Conservation (phyloP, 1,140 invertebrate species). For the Drosophila lini region DNA sequence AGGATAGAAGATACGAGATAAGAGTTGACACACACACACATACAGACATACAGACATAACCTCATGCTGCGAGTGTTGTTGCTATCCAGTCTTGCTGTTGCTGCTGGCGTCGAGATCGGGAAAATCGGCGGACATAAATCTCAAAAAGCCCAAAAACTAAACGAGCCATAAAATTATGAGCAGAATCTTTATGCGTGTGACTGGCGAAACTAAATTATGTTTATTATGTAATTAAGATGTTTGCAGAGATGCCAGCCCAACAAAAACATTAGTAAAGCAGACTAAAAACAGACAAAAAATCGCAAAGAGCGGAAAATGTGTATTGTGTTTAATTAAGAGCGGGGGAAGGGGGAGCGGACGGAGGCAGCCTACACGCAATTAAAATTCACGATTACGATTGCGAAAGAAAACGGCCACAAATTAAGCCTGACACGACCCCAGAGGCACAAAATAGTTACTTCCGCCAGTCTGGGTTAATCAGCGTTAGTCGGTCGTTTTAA, state of each 20-base stretch:
- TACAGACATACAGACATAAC: neutral
- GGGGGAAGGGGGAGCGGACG: conserved; percentile 2
- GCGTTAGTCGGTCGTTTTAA: conserved; percentile 36
- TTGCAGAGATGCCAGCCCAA: conserved; percentile 65
- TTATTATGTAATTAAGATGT: conserved; percentile 82
- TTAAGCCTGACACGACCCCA: conserved; percentile 52
- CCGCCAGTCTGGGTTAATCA: conserved; percentile 58
- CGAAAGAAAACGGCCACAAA: conserved; percentile 48
- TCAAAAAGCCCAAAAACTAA: conserved; percentile 66
- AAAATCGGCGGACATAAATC: conserved; percentile 49
- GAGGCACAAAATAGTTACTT: conserved; percentile 72
- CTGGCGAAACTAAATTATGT: conserved; percentile 76
- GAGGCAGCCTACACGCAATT: conserved; percentile 74
- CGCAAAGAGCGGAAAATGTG: conserved; percentile 78
- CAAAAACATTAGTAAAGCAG: conserved; percentile 32
- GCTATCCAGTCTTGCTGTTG: conserved; percentile 13
- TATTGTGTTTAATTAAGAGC: conserved; percentile 78
- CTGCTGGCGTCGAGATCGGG: conserved; percentile 14
- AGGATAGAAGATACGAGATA: neutral
- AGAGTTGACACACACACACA: neutral
- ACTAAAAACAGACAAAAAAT: conserved; percentile 60
- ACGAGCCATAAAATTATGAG: conserved; percentile 78
- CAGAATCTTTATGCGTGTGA: conserved; percentile 48
- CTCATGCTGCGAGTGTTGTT: neutral
- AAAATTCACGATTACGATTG: conserved; percentile 67